Conservation (phyloP, 2,797 vertebrate species). For the Peromyscus melanophrys region DNA sequence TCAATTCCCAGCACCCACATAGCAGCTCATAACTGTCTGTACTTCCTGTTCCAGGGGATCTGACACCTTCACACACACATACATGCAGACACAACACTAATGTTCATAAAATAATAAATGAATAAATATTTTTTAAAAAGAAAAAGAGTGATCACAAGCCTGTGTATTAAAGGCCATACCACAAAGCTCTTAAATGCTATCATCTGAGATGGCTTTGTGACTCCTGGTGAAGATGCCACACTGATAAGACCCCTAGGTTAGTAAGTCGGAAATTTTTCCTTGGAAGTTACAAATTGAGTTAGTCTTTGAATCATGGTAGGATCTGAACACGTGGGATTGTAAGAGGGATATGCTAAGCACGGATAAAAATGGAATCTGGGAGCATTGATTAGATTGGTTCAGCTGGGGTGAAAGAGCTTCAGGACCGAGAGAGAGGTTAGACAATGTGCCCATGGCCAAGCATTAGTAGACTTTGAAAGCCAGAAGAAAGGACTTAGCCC, state of each 20-base stretch:
- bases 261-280: not conserved
- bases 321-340: not conserved
- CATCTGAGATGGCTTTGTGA: not conserved
- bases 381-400: slow-evolving; percentile 2
- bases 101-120: not conserved
- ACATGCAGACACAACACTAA: not conserved
- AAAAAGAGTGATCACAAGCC: not conserved
- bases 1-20: not conserved
- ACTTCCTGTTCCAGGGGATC: not conserved
- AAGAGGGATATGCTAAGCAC: not conserved
- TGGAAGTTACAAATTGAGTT: not conserved
- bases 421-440: not conserved
- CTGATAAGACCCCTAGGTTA: not conserved
- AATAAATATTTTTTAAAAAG: not conserved
- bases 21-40: not conserved
- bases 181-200: not conserved
- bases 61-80: not conserved
- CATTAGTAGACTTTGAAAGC: not conserved
- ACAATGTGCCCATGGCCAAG: not conserved
- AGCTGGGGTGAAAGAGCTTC: not conserved
- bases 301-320: not conserved
- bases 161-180: not conserved
- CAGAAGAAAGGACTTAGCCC: not conserved
- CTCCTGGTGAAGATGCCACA: too few relatives aligned
- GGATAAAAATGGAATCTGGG: not conserved